These are phyloP conservation scores for Rachycentron canadum DNA, from an alignment of 2,797 vertebrate species.

Conservation along the genomic window DNA sequence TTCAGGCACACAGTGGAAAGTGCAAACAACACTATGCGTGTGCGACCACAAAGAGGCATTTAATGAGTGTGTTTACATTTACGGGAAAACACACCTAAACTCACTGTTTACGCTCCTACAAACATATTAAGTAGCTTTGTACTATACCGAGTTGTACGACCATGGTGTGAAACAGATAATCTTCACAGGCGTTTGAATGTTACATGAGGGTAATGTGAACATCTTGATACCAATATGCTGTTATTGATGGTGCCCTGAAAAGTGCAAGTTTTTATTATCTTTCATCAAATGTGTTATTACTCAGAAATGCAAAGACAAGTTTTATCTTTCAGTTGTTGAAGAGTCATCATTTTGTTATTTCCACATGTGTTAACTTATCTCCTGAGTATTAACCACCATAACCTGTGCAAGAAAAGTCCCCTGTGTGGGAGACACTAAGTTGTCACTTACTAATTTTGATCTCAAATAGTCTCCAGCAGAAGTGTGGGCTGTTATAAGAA, in stretches of 20 bases:
- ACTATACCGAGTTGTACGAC: not conserved
- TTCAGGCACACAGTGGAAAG: constrained; percentile 48
- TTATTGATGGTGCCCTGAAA: not conserved
- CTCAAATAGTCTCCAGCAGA: not conserved
- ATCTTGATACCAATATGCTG: too few relatives aligned
- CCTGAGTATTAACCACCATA: constrained; percentile 27
- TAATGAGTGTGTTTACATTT: constrained; percentile 36
- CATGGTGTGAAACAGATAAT: too few relatives aligned
- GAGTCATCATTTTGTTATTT: constrained; percentile 35
- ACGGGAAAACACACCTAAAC: constrained; percentile 45
- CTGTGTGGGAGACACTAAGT: constrained; percentile 63
- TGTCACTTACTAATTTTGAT: not conserved
- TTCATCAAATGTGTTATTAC: constrained; percentile 1
- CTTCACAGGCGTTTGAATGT: not conserved
- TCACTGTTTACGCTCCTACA: not conserved
- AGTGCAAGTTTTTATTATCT: too few relatives aligned
- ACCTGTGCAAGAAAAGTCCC: constrained; percentile 68
- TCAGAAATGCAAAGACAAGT: constrained; percentile 1
- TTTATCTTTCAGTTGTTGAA: constrained; percentile 1
- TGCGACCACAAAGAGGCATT: constrained; percentile 42
- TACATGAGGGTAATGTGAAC: not conserved
- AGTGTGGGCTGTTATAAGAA: constrained; percentile 47
- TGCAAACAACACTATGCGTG: not conserved
- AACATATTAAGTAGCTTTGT: not conserved
- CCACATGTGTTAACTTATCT: constrained; percentile 23